Evolutionary conservation across 2,113 vertebrate genomes (phyloP).

Genomic region (Actenoides lindsayi): DNA sequence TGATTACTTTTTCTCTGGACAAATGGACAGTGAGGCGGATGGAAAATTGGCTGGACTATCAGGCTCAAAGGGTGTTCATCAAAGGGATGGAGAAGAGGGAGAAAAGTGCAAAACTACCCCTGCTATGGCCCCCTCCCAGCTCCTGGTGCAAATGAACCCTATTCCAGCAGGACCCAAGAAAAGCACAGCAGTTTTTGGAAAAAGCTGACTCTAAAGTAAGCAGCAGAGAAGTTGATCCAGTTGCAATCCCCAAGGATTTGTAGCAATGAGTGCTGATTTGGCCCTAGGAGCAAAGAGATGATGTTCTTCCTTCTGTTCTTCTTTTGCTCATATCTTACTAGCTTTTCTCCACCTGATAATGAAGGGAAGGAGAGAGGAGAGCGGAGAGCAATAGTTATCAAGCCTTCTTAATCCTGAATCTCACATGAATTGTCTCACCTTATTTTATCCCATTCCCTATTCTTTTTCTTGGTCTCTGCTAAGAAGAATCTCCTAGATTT

Average conservation of each 20-base stretch:
- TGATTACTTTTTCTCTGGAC: background rate
- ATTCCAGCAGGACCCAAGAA: too few species aligned
- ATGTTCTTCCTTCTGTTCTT: background rate
- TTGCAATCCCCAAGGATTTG: background rate
- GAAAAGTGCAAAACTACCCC: too few species aligned
- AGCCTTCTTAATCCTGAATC: background rate
- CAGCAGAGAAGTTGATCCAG: background rate
- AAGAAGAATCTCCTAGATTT: background rate
- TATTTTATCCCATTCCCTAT: background rate
- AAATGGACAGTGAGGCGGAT: background rate
- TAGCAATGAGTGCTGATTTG: background rate
- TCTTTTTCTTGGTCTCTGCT: background rate
- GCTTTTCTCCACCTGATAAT: background rate
- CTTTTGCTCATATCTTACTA: background rate
- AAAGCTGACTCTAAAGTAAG: constrained; percentile 12
- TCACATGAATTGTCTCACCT: background rate
- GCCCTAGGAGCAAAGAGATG: background rate
- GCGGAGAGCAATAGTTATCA: background rate
- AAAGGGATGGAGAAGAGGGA: too few species aligned
- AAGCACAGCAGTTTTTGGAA: background rate
- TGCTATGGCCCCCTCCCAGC: too few species aligned
- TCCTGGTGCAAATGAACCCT: too few species aligned
- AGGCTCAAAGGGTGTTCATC: background rate
- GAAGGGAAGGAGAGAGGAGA: background rate
- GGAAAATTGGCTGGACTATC: background rate